Evolutionary conservation across 2,888 invertebrate genomes (phyloP), one percentile per base, ranked within the genome.

Genomic region (Ditylenchus weischeri): DNA sequence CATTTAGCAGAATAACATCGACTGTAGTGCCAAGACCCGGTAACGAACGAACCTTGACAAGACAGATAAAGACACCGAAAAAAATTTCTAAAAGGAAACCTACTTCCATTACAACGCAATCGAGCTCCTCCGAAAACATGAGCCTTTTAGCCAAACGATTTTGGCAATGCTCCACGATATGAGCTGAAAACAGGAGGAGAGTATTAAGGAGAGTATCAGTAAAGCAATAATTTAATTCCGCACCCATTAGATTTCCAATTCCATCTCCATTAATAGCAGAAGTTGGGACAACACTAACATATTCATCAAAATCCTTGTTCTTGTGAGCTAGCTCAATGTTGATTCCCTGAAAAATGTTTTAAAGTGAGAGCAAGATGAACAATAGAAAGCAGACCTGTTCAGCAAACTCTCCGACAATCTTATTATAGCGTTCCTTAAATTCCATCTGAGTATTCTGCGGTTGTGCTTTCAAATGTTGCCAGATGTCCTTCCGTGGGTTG

Each of bases 251-350:
- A 86, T 98, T 98, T 64, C 96, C 96, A 92, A 99, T 93, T 54
- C 94, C 95, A 84, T 99, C 98, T 23, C 98, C 98, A 0, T 92
- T 90, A 74, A 93, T 91, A 0, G 98, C 98, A 68, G 95, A 95
- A 0, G 98, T 99, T 0, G 98, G 98, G 15, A 99, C 91, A 81
- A 99, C 86, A 0, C 94, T 94, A 54, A 96, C 90, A 83, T 95
- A 99, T 59, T 90, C 90, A 66, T 91, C 89, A 0, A 90, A 89
- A 84, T 98, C 94, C 0, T 91, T 91, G 86, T 98, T 98, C 78
- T 95, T 92, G 84, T 91, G 92, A 86, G 91, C 96, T 51, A 99
- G 84, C 0, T 92, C 91, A 0, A 95, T 93, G 84, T 99, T 99
- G 65, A 99, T 84, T 77, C 93, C 91, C 89, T 91, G n/a, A 85